phyloP scores from a whole-genome alignment of 2,888 invertebrate species.

The Ornithoptera alexandrae region DNA sequence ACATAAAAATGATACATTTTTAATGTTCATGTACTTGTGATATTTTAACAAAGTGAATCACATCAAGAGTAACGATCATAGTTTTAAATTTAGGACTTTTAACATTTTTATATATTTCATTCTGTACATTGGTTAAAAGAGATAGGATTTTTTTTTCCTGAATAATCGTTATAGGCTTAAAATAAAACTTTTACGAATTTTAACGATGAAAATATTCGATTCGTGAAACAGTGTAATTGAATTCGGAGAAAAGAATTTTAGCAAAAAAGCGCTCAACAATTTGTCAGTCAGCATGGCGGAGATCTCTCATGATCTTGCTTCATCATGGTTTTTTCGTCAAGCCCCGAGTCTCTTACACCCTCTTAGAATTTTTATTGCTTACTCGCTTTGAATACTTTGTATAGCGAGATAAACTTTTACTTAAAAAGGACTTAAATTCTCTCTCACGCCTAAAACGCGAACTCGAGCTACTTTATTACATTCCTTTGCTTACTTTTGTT shows the following conservation, averaged over 20 bases:
- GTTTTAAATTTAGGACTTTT: too few relatives aligned
- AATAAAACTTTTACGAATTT: conserved; percentile 3
- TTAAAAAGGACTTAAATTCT: conserved; percentile 70
- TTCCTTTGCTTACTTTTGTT: conserved; percentile 61
- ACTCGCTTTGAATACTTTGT: conserved; percentile 61
- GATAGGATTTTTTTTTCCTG: conserved; percentile 3
- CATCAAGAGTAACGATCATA: too few relatives aligned
- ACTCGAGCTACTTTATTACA: conserved; percentile 69
- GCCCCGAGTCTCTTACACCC: conserved; percentile 52
- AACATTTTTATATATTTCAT: not conserved
- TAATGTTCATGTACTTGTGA: too few relatives aligned
- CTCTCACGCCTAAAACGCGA: conserved; percentile 60
- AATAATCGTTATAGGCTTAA: not conserved
- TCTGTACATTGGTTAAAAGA: not conserved
- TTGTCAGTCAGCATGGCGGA: conserved; percentile 66
- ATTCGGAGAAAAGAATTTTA: conserved; percentile 66
- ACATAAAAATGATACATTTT: not conserved
- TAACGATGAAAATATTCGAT: conserved; percentile 6
- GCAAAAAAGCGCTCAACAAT: conserved; percentile 70
- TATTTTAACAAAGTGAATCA: too few relatives aligned
- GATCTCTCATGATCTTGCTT: conserved; percentile 68
- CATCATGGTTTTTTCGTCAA: conserved; percentile 72
- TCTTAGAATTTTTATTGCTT: conserved; percentile 66
- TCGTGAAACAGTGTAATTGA: conserved; percentile 61
- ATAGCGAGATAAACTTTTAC: conserved; percentile 62